Percentiles rank a stretch among this genome's conserved stretches.
phyloP scores from a whole-genome alignment of 2,113 vertebrate genomes.

The Brachirus orientalis region DNA sequence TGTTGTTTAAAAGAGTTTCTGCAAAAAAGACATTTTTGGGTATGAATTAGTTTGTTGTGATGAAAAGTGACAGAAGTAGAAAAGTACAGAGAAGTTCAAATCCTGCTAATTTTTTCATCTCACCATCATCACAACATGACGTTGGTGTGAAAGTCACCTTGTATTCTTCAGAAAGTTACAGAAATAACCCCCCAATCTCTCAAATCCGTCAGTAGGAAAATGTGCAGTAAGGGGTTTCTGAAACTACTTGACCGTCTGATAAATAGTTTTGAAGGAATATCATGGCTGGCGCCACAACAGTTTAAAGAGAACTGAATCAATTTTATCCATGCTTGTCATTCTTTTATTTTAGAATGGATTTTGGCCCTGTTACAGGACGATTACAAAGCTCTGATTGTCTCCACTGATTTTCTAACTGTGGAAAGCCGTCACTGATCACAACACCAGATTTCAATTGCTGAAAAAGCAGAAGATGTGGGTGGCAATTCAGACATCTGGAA shows the following conservation, averaged over 20 bases:
- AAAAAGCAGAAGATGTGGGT: conserved; percentile 3
- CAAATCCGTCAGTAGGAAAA: background rate
- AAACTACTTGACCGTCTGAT: background rate
- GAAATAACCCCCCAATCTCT: background rate
- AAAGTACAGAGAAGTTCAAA: background rate
- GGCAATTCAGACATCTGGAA: conserved; percentile 11
- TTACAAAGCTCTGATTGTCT: background rate
- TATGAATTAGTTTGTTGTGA: background rate
- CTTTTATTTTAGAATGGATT: background rate
- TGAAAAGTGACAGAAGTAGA: background rate
- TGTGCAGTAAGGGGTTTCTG: background rate
- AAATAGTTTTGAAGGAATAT: background rate
- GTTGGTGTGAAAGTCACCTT: background rate
- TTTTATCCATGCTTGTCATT: background rate
- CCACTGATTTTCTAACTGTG: background rate
- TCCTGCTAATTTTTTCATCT: background rate
- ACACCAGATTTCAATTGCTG: background rate
- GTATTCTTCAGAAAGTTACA: background rate
- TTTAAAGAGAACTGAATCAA: background rate
- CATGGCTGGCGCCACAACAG: background rate
- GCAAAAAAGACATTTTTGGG: no score
- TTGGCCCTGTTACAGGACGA: background rate
- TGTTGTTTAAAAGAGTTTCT: background rate
- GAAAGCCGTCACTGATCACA: background rate
- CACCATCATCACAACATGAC: background rate